Evolutionary conservation across 2,888 invertebrate species (phyloP), one percentile per base, ranked within the genome.

Genomic region (Mechanitis mazaeus): DNA sequence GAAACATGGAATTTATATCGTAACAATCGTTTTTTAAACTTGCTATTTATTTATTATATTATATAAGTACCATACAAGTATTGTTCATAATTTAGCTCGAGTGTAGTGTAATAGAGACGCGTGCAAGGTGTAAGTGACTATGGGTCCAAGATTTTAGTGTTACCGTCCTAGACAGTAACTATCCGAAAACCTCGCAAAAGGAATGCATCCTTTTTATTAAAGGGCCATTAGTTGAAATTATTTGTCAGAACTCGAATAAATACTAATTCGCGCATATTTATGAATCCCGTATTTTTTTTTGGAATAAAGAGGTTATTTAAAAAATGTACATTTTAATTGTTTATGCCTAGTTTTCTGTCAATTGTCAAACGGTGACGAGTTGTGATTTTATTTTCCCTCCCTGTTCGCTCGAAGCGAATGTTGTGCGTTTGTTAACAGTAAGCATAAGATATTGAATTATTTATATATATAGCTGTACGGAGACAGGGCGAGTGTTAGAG

Each of bases 101-200:
- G 70, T 64, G 74, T 78, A 74, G 75, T 74, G 60, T 63, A 67
- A 66, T 72, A 71, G 76, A 75, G 81, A 84, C 67, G 84, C 68
- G 72, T 82, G 80, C 78, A 81, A 76, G 76, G 64, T 69, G 65
- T 65, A 70, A 72, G 68, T 70, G 71, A 70, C 70, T 71, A 70
- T 71, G 76, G 75, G 75, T 75, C 76, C 77, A 75, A 75, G 63
- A 68, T 68, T 69, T 72, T 70, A 71, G 74, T 77, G 79, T 84
- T 83, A 83, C 85, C 85, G 85, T 86, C 84, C 84, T 75, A 76
- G 74, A 81, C 84, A 85, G 85, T 84, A 83, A 83, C 72, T 75
- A 72, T 58, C 50, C 56, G 11, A 53, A 59, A 60, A 59, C 62
- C 64, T 66, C 66, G 64, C 66, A 62, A 50, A 50, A 47, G 6